Percentiles rank a stretch among this genome's conserved stretches.
These are phyloP conservation scores for Pseudocheirus occidentalis DNA, from an alignment of 2,797 vertebrate genomes.

Conservation along the genomic window DNA sequence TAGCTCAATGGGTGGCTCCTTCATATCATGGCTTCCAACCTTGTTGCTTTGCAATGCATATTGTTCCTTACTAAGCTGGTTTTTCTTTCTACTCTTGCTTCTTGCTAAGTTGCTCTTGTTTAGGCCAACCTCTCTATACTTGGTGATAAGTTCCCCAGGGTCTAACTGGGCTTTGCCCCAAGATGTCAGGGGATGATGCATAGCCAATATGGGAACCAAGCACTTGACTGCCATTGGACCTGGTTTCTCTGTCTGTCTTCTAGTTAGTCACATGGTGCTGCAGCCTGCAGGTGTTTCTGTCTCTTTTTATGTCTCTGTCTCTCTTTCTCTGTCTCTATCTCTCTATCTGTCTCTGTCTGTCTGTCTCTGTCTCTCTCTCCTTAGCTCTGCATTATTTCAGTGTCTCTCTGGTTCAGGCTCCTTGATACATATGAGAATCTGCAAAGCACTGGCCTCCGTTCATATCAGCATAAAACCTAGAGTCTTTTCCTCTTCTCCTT, in stretches of 20 bases:
- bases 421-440: background rate
- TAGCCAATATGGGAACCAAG: background rate
- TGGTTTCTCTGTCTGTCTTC: background rate
- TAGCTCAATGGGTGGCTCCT: background rate
- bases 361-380: background rate
- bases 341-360: too few relatives aligned
- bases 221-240: background rate
- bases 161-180: background rate
- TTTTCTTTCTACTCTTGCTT: background rate
- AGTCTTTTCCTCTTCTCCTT: background rate
- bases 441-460: background rate
- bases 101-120: background rate
- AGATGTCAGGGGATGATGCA: background rate
- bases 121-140: background rate
- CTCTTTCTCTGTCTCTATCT: background rate
- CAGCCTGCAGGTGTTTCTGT: background rate
- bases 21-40: background rate
- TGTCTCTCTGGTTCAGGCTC: background rate
- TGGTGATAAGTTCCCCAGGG: background rate
- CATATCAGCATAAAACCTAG: background rate
- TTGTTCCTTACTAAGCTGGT: background rate
- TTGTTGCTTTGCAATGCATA: background rate
- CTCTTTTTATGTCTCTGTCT: background rate
- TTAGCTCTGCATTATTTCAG: background rate
- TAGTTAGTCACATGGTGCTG: background rate